Evolutionary conservation across 2,888 invertebrate genomes (phyloP), one percentile per base, ranked within the genome.

Genomic region (Sepiola atlantica): DNA sequence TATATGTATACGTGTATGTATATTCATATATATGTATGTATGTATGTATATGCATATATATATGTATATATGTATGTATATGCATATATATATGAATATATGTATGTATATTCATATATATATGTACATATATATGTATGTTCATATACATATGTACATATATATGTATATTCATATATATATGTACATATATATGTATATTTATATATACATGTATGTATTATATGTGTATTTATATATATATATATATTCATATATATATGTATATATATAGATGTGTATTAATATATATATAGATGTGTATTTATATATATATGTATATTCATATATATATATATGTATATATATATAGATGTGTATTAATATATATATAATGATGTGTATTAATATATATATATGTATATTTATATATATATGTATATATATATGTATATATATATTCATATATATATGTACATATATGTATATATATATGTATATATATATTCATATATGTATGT

Each of bases 351-450:
- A n/a, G n/a, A n/a, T n/a, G n/a, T n/a, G n/a, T n/a, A n/a, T n/a
- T n/a, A n/a, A n/a, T n/a, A n/a, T n/a, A n/a, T n/a, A n/a, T n/a
- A n/a, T n/a, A n/a, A n/a, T n/a, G n/a, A n/a, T n/a, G n/a, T n/a
- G n/a, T n/a, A n/a, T n/a, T n/a, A n/a, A 77, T 77, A 77, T 77
- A 24, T 77, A 24, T 77, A 24, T 77, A 77, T 77, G 24, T 77
- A 77, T 77, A 77, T 77, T 18, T 77, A 77, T 77, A 77, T 77
- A 77, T 77, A 77, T 77, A 77, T 77, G 24, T 77, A 77, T 77
- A 77, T 77, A 77, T 77, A 77, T 77, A 77, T 77, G 24, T 77
- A 77, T 77, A 77, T 77, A 77, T 77, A 77, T 77, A 77, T 77
- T 21, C 24, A 77, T 77, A 77, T 24, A 77, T 24, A 77, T 77